These are phyloP conservation scores for Gymnopithys bicolor DNA, from an alignment of 2,797 vertebrate species.

Conservation along the genomic window DNA sequence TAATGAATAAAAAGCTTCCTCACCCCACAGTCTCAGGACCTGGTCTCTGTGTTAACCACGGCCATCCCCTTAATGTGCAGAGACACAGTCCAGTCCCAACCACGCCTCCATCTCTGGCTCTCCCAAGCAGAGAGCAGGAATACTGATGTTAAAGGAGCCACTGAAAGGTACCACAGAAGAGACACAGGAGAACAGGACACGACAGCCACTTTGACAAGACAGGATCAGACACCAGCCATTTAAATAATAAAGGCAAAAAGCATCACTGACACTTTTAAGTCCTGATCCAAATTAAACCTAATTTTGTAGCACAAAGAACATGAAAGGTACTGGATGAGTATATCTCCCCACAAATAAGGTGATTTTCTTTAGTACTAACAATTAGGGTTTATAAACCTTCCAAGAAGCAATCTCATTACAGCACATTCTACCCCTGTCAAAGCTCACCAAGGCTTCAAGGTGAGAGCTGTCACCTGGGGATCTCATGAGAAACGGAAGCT, in stretches of 20 bases:
- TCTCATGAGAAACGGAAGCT: background rate
- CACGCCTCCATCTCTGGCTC: background rate
- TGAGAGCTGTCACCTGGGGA: background rate
- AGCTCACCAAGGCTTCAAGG: background rate
- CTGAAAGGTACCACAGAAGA: background rate
- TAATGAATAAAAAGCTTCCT: background rate
- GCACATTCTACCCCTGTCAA: background rate
- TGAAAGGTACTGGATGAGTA: background rate
- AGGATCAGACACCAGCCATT: background rate
- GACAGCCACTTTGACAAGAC: background rate
- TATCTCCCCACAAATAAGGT: background rate
- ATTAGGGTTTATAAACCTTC: background rate
- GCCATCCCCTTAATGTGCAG: rapidly evolving
- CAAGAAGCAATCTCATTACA: background rate
- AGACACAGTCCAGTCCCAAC: background rate
- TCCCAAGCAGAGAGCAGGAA: background rate
- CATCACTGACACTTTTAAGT: background rate
- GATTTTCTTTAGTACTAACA: background rate
- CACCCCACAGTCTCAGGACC: background rate
- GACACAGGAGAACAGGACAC: background rate
- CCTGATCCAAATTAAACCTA: background rate
- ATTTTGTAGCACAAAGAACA: background rate
- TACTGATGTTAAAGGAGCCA: background rate
- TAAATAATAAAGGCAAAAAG: background rate
- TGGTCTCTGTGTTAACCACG: background rate